A percentile compares a stretch with the other conserved stretches of the same genome.
These are phyloP conservation scores for Varanus salvator DNA, from an alignment of 2,113 vertebrate species.

Conservation along the genomic window DNA sequence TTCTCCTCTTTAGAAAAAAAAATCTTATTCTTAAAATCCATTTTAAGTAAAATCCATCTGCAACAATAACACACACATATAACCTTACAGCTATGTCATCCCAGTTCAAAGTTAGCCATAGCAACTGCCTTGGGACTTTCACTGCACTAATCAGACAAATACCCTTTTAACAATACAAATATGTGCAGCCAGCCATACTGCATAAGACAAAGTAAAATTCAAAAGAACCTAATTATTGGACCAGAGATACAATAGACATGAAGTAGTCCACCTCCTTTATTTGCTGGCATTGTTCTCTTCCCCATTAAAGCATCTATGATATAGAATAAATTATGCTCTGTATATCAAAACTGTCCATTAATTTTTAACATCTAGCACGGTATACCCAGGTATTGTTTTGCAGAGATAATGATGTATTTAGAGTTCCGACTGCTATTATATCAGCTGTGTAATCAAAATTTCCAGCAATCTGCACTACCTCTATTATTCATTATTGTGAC, in stretches of 20 bases:
- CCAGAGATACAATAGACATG: neutral
- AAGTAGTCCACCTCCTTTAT: neutral
- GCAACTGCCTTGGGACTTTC: neutral
- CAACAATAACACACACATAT: neutral
- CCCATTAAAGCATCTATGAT: neutral
- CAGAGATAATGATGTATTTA: constrained; percentile 2
- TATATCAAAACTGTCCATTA: constrained; percentile 5
- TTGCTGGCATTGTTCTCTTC: neutral
- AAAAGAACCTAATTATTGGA: neutral
- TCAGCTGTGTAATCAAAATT: neutral
- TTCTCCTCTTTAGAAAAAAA: no score
- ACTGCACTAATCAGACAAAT: neutral
- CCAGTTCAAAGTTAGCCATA: neutral
- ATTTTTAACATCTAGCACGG: neutral
- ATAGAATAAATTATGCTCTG: constrained; percentile 6
- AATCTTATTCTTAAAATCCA: neutral
- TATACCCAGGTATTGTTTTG: constrained; percentile 3
- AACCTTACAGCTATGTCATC: neutral
- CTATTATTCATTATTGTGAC: neutral
- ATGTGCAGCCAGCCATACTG: neutral
- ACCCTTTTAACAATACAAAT: neutral
- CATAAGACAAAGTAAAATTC: neutral
- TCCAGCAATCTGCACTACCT: neutral
- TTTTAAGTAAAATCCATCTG: neutral
- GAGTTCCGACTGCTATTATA: neutral